Evolutionary conservation across 2,888 invertebrate species (phyloP).

Genomic region (Quadroppia sp.): DNA sequence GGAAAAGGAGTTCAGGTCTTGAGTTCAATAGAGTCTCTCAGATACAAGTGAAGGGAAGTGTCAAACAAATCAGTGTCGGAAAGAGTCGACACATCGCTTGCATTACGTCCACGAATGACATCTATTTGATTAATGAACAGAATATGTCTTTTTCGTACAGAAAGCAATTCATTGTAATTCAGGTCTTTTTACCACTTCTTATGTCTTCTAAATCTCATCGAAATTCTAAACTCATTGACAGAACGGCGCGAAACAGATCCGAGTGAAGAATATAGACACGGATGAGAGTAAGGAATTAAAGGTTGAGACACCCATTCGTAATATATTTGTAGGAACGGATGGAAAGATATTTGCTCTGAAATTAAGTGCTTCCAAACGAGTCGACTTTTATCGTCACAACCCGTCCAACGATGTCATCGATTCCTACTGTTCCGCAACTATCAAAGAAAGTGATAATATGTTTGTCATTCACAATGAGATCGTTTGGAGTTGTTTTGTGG

Average conservation of each 20-base stretch:
- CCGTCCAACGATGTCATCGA: slow-evolving; percentile 29
- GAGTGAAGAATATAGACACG: slow-evolving; percentile 3
- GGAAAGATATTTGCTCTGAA: slow-evolving; percentile 21
- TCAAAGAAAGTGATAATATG: slow-evolving; percentile 29
- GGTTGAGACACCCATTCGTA: slow-evolving; percentile 25
- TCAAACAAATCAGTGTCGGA: slow-evolving; percentile 69
- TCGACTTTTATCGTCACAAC: slow-evolving; percentile 21
- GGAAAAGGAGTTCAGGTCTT: slow-evolving; percentile 59
- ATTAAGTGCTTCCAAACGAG: slow-evolving; percentile 26
- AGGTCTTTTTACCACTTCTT: slow-evolving; percentile 54
- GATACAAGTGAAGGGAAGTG: slow-evolving; percentile 74
- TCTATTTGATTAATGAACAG: slow-evolving; percentile 82
- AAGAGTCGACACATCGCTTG: slow-evolving; percentile 53
- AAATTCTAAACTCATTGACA: background rate
- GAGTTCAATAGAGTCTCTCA: slow-evolving; percentile 41
- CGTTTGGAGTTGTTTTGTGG: slow-evolving; percentile 66
- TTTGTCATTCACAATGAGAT: slow-evolving; percentile 60
- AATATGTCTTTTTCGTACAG: slow-evolving; percentile 73
- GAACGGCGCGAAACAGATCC: slow-evolving; percentile 38
- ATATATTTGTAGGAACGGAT: slow-evolving; percentile 16
- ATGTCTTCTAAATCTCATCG: background rate
- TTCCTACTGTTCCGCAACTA: slow-evolving; percentile 22
- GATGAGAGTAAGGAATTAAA: slow-evolving; percentile 28
- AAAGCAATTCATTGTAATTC: slow-evolving; percentile 58
- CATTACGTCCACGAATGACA: slow-evolving; percentile 59